These are phyloP conservation scores for Bos javanicus DNA, from an alignment of 2,113 vertebrate genomes.

Conservation along the genomic window DNA sequence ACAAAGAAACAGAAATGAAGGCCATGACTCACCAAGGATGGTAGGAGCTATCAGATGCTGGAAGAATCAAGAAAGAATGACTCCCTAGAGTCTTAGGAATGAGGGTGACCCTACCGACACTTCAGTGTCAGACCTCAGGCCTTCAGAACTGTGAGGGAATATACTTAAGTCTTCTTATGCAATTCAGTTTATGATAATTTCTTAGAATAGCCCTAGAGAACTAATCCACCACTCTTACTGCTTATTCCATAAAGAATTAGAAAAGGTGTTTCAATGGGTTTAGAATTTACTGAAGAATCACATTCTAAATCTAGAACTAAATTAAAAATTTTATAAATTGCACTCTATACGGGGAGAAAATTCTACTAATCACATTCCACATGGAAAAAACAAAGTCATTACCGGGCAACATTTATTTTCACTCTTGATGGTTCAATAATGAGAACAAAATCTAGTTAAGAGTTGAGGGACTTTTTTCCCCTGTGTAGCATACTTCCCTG, in stretches of 20 bases:
- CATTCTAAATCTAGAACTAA: background rate
- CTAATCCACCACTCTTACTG: background rate
- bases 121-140: background rate
- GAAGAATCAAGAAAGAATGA: background rate
- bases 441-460: constrained; percentile 24
- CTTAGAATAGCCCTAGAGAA: background rate
- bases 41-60: background rate
- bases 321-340: background rate
- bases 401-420: background rate
- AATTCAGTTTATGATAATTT: background rate
- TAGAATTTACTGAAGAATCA: background rate
- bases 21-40: background rate
- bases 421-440: constrained; percentile 16
- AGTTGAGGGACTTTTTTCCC: background rate
- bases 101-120: background rate
- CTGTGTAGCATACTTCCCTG: background rate
- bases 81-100: background rate
- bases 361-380: background rate
- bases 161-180: background rate
- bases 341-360: background rate
- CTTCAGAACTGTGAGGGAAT: background rate
- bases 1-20: background rate
- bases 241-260: background rate
- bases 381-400: background rate
- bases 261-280: background rate